Percentiles rank a stretch among this genome's conserved stretches.
Conservation (phyloP, 2,888 invertebrate species). For the Phasia obesa region DNA sequence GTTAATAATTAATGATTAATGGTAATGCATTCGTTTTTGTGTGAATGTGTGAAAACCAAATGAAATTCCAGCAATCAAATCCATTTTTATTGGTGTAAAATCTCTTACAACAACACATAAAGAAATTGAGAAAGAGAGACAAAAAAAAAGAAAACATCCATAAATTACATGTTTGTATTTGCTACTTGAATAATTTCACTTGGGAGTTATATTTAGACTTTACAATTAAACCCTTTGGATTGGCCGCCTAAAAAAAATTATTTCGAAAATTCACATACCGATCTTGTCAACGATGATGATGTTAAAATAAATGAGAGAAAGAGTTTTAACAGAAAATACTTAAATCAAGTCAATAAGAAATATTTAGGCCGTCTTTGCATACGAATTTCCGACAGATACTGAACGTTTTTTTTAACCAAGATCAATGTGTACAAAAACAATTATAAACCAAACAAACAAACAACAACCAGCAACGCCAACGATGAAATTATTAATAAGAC, state of each 20-base stretch:
- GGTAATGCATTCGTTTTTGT: background rate
- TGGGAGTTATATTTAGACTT: no score
- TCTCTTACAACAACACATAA: background rate
- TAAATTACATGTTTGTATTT: no score
- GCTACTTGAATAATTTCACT: no score
- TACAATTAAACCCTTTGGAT: no score
- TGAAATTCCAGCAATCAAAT: background rate
- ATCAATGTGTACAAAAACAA: slow-evolving; percentile 60
- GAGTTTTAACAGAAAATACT: no score
- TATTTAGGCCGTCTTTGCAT: no score
- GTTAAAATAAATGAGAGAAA: no score
- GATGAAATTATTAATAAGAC: slow-evolving; percentile 14
- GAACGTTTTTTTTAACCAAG: slow-evolving; percentile 1
- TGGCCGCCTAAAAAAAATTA: no score
- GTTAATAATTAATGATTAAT: slow-evolving; percentile 6
- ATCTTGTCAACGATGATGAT: no score
- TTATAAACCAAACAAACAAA: slow-evolving; percentile 26
- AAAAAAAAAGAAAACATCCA: background rate
- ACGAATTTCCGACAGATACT: slow-evolving; percentile 40
- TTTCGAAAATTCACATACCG: no score
- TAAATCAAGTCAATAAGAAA: no score
- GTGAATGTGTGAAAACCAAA: background rate
- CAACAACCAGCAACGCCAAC: background rate
- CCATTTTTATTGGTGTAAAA: background rate
- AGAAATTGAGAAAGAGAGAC: background rate